These are phyloP conservation scores for Aporophyla nigra DNA, from an alignment of 2,888 invertebrate genomes.

Conservation along the genomic window DNA sequence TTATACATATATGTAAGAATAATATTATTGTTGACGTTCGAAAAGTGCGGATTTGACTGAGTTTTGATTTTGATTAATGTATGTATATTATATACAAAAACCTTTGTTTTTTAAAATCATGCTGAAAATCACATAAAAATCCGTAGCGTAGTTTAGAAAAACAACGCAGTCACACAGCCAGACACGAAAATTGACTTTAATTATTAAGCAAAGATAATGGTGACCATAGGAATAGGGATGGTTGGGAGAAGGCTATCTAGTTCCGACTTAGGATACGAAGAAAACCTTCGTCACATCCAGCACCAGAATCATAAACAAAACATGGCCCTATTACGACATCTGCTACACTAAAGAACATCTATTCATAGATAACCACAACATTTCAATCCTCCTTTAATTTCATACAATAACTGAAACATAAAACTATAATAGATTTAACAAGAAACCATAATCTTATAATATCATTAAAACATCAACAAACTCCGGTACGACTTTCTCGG, in stretches of 20 bases:
- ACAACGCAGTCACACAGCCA: background rate
- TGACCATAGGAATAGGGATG: too few species aligned
- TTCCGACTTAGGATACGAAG: background rate
- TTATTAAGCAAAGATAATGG: too few species aligned
- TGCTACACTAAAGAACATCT: background rate
- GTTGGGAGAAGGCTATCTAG: too few species aligned
- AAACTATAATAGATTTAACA: constrained; percentile 56
- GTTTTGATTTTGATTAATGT: too few species aligned
- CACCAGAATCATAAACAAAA: background rate
- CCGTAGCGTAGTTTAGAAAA: background rate
- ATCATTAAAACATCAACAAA: constrained; percentile 53
- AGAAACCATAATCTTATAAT: constrained; percentile 63
- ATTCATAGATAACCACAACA: constrained; percentile 10
- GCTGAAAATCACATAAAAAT: background rate
- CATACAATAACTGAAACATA: constrained; percentile 36
- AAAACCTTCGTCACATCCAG: background rate
- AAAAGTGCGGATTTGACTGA: too few species aligned
- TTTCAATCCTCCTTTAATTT: constrained; percentile 12
- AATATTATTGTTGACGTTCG: too few species aligned
- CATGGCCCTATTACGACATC: background rate
- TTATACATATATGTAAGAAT: background rate
- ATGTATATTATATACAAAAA: background rate
- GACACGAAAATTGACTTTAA: background rate
- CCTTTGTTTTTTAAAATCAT: background rate
- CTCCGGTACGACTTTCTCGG: constrained; percentile 48